These are phyloP conservation scores for Fregata magnificens DNA, from an alignment of 2,113 vertebrate species.

Conservation along the genomic window DNA sequence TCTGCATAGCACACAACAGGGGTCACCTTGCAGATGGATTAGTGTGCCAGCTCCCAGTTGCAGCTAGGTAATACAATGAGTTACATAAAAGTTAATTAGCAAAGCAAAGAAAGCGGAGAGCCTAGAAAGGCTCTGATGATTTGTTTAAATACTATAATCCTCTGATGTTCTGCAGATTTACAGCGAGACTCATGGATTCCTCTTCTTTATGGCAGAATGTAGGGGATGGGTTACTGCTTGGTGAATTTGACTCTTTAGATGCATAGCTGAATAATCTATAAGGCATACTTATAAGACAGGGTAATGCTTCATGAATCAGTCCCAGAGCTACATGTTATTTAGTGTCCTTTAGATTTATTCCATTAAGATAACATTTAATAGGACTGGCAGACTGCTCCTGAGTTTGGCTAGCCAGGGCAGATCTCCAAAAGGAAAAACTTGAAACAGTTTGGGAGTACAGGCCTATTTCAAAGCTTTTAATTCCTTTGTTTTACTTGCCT, in stretches of 20 bases:
- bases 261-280: background rate
- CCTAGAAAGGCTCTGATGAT: constrained; percentile 15
- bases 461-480: background rate
- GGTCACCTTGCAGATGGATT: constrained; percentile 65
- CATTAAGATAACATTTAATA: background rate
- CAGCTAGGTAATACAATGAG: constrained; percentile 26
- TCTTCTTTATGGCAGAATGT: background rate
- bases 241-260: background rate
- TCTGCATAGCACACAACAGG: constrained; percentile 39
- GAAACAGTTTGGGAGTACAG: background rate
- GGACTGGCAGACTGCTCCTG: background rate
- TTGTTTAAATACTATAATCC: constrained; percentile 45
- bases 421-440: background rate
- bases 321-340: background rate
- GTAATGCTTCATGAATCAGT: background rate
- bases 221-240: background rate
- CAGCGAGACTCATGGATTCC: background rate
- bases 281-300: background rate
- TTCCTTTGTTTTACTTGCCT: background rate
- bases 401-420: background rate
- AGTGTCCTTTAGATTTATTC: background rate
- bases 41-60: constrained; percentile 20
- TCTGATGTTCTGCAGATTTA: constrained; percentile 18
- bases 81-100: constrained; percentile 54
- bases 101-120: constrained; percentile 47